phyloP scores from a whole-genome alignment of 2,888 invertebrate genomes.

The Galerucella pusilla region DNA sequence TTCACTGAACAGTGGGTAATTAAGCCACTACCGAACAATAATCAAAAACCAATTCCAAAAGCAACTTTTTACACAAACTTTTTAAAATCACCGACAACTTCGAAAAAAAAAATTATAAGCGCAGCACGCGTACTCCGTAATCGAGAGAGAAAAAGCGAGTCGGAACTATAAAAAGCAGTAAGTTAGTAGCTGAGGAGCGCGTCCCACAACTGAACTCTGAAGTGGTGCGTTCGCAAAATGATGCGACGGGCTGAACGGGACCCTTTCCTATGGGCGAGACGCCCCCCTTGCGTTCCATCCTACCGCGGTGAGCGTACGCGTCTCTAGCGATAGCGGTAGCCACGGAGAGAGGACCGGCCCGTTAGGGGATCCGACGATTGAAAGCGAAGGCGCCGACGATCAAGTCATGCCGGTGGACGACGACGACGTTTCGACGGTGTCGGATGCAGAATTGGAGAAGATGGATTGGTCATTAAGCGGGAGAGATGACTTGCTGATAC shows the following conservation, averaged over 20 bases:
- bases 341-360: conserved; percentile 54
- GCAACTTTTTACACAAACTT: background rate
- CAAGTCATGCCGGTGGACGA: conserved; percentile 11
- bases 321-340: conserved; percentile 29
- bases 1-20: too few relatives aligned
- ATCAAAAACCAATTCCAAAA: background rate
- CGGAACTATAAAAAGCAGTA: conserved; percentile 8
- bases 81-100: background rate
- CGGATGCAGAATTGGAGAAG: conserved; percentile 14
- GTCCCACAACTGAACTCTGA: conserved; percentile 50
- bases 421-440: conserved; percentile 15
- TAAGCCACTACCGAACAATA: background rate
- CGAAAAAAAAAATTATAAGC: conserved; percentile 21
- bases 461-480: conserved; percentile 30
- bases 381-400: conserved; percentile 51
- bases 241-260: conserved; percentile 39
- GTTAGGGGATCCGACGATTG: conserved; percentile 57
- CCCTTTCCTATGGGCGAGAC: conserved; percentile 37
- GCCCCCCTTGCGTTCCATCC: conserved; percentile 29
- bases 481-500: conserved; percentile 13
- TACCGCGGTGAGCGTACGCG: conserved; percentile 31
- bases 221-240: conserved; percentile 59
- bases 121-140: conserved; percentile 27
- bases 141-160: conserved; percentile 3
- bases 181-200: conserved; percentile 29